These are phyloP conservation scores for Bufo gargarizans DNA, from an alignment of 2,113 vertebrate genomes.

Conservation along the genomic window DNA sequence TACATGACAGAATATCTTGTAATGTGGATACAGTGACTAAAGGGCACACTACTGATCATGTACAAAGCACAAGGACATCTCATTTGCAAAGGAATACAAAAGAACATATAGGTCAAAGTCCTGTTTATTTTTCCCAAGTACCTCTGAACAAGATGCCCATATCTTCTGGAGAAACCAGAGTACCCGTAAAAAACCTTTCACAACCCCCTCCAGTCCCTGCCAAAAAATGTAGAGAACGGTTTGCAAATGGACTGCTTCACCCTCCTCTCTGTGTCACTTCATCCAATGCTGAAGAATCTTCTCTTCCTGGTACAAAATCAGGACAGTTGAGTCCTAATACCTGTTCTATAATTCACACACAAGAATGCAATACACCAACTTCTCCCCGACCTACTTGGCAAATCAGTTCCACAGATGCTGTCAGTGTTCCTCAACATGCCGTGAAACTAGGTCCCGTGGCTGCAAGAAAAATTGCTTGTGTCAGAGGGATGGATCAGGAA, in stretches of 20 bases:
- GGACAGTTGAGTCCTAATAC: slow-evolving; percentile 69
- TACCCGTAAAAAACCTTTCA: slow-evolving; percentile 81
- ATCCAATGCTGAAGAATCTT: slow-evolving; percentile 72
- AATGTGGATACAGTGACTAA: not conserved
- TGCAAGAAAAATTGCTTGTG: slow-evolving; percentile 81
- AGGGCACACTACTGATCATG: slow-evolving; percentile 24
- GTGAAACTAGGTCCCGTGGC: slow-evolving; percentile 77
- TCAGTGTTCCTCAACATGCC: slow-evolving; percentile 79
- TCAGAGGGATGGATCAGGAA: slow-evolving; percentile 82
- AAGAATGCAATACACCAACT: slow-evolving; percentile 71
- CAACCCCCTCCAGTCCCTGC: slow-evolving; percentile 94
- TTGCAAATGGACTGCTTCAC: slow-evolving; percentile 85
- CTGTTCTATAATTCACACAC: slow-evolving; percentile 65
- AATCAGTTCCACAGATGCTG: slow-evolving; percentile 71
- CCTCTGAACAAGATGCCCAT: slow-evolving; percentile 63
- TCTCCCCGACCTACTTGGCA: slow-evolving; percentile 80
- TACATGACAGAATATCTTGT: slow-evolving; percentile 12
- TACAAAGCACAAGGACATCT: slow-evolving; percentile 64
- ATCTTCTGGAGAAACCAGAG: slow-evolving; percentile 69
- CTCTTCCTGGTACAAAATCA: slow-evolving; percentile 78
- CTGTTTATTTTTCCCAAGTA: slow-evolving; percentile 62
- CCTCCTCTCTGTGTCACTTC: slow-evolving; percentile 63
- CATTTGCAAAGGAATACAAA: slow-evolving; percentile 69
- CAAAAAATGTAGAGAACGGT: slow-evolving; percentile 91
- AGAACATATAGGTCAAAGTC: slow-evolving; percentile 63